phyloP scores from a whole-genome alignment of 1,140 invertebrate species.

The Neodiprion pinetum region DNA sequence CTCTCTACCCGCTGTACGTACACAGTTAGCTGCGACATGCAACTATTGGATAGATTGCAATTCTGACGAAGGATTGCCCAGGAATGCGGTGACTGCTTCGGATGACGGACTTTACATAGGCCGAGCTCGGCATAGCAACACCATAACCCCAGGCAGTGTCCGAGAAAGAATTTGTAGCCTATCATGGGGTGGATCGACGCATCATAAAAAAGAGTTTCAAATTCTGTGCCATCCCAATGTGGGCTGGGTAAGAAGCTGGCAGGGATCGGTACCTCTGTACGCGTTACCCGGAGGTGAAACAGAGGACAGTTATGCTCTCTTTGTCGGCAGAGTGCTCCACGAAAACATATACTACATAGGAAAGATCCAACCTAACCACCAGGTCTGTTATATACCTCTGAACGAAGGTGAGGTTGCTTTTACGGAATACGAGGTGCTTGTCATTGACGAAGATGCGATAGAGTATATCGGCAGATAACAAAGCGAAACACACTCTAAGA shows the following conservation, averaged over 20 bases:
- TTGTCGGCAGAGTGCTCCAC: conserved; percentile 46
- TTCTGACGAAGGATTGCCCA: conserved; percentile 35
- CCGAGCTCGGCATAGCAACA: conserved; percentile 39
- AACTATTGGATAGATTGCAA: conserved; percentile 47
- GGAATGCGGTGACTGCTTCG: conserved; percentile 37
- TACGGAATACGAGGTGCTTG: conserved; percentile 42
- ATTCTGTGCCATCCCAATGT: conserved; percentile 41
- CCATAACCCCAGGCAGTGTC: conserved; percentile 43
- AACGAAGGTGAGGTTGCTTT: conserved; percentile 38
- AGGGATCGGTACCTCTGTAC: conserved; percentile 44
- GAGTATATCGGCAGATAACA: conserved; percentile 45
- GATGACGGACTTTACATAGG: conserved; percentile 46
- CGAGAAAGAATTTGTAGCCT: conserved; percentile 36
- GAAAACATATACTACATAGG: conserved; percentile 45
- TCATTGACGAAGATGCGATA: conserved; percentile 36
- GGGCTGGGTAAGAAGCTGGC: conserved; percentile 42
- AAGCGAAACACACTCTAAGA: no score
- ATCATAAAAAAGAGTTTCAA: conserved; percentile 45
- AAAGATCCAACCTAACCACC: conserved; percentile 50
- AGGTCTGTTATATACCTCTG: conserved; percentile 45
- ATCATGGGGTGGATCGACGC: conserved; percentile 39
- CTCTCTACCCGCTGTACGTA: conserved; percentile 41
- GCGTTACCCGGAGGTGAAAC: conserved; percentile 48
- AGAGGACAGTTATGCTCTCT: conserved; percentile 45
- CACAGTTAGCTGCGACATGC: conserved; percentile 40